Evolutionary conservation across 2,888 invertebrate genomes (phyloP).

Genomic region (Caenorhabditis sinica): DNA sequence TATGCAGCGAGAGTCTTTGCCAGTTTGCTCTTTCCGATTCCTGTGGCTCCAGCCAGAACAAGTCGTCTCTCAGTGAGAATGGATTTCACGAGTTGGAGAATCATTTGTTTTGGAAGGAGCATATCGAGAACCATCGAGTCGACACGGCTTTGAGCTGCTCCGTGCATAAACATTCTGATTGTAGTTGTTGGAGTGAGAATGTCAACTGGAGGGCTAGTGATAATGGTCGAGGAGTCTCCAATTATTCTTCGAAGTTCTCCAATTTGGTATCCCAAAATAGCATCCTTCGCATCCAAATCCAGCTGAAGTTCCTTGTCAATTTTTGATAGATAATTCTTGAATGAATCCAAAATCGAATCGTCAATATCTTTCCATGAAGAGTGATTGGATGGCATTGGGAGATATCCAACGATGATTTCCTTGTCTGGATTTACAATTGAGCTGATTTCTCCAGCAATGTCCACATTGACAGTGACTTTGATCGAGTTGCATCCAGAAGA

Average conservation of each 20-base stretch:
- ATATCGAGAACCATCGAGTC: conserved; percentile 88
- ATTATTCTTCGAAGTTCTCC: conserved; percentile 84
- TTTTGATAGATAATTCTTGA: conserved; percentile 89
- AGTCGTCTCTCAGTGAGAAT: conserved; percentile 94
- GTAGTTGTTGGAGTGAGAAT: conserved; percentile 76
- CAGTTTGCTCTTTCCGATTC: conserved; percentile 88
- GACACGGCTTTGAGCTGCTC: conserved; percentile 91
- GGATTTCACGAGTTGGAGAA: conserved; percentile 93
- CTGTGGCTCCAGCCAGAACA: conserved; percentile 92
- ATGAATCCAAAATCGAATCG: conserved; percentile 72
- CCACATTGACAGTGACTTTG: conserved; percentile 77
- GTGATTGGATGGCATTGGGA: conserved; percentile 71
- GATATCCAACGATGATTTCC: conserved; percentile 80
- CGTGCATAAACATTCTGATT: conserved; percentile 79
- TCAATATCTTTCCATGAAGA: conserved; percentile 80
- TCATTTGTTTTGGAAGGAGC: conserved; percentile 84
- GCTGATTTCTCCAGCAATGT: conserved; percentile 74
- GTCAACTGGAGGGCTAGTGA: conserved; percentile 71
- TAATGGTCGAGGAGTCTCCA: conserved; percentile 23
- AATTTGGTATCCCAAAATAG: conserved; percentile 94
- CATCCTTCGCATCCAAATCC: conserved; percentile 89
- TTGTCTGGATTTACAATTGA: conserved; percentile 72
- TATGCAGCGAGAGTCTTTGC: conserved; percentile 96
- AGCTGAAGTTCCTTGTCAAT: conserved; percentile 95
- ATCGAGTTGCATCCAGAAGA: conserved; percentile 75